Conservation (phyloP, 2,797 vertebrate genomes). For the Rhinella marina region DNA sequence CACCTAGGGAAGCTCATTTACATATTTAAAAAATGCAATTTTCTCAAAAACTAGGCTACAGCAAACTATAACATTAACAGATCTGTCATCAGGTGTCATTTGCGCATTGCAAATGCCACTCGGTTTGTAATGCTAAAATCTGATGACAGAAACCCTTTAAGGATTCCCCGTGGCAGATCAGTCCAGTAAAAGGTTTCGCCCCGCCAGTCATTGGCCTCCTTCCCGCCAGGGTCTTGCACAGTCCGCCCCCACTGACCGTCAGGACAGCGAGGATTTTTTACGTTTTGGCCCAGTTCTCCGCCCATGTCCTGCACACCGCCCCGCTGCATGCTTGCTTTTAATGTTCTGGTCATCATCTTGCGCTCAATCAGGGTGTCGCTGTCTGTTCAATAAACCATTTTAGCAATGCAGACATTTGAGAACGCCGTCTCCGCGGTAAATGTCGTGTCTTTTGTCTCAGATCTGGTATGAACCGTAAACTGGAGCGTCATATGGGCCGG, state of each 20-base stretch:
- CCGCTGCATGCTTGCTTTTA: constrained; percentile 41
- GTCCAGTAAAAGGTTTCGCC: constrained; percentile 7
- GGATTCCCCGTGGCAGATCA: background rate
- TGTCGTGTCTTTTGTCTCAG: background rate
- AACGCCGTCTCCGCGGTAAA: constrained; percentile 7
- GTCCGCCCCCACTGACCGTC: background rate
- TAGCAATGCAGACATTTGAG: background rate
- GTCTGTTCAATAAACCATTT: constrained; percentile 24
- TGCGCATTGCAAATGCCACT: too few relatives aligned
- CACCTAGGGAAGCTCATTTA: too few relatives aligned
- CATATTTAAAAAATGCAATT: too few relatives aligned
- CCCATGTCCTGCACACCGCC: background rate
- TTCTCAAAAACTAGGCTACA: too few relatives aligned
- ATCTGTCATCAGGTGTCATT: too few relatives aligned
- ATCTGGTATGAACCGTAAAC: background rate
- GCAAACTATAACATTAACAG: too few relatives aligned
- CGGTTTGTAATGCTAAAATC: too few relatives aligned
- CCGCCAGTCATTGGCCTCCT: background rate
- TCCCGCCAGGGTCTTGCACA: constrained; percentile 8
- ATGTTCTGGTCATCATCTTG: constrained; percentile 17
- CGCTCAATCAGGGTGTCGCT: constrained; percentile 21
- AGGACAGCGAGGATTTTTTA: background rate
- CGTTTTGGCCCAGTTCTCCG: constrained; percentile 11
- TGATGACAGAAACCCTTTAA: too few relatives aligned
- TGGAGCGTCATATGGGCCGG: too few relatives aligned